phyloP scores from a whole-genome alignment of 2,113 vertebrate genomes.

The Fukomys damarensis region DNA sequence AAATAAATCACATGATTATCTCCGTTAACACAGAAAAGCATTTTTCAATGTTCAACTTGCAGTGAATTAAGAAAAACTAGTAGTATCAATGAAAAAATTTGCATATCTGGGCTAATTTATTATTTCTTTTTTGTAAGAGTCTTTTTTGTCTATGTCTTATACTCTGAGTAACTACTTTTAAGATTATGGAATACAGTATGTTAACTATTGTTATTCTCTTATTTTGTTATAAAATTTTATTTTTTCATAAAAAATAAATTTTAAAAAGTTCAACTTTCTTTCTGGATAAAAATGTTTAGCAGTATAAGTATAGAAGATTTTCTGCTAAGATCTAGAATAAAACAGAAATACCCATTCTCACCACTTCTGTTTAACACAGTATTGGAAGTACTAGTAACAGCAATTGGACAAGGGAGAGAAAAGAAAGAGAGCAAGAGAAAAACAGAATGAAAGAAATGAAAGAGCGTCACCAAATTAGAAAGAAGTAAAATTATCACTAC shows the following conservation, averaged over 20 bases:
- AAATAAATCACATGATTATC: neutral
- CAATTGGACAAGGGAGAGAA: neutral
- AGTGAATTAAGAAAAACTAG: neutral
- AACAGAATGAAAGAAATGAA: no score
- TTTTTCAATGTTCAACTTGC: neutral
- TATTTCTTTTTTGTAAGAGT: neutral
- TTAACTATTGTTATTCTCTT: neutral
- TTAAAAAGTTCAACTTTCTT: neutral
- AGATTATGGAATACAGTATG: neutral
- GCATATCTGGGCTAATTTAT: neutral
- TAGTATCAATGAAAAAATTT: neutral
- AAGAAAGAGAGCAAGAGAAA: neutral
- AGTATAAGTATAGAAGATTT: neutral
- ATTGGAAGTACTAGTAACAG: neutral
- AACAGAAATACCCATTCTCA: neutral
- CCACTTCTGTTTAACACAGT: neutral
- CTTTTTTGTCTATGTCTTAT: neutral
- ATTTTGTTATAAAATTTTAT: neutral
- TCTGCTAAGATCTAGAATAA: neutral
- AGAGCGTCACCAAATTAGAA: neutral
- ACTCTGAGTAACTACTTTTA: neutral
- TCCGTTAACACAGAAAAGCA: neutral
- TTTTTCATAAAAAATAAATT: neutral
- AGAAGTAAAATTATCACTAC: neutral
- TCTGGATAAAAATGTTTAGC: neutral